Base-by-base conservation (phyloP, 2,888 invertebrate genomes). In the Mythimna albipuncta region DNA sequence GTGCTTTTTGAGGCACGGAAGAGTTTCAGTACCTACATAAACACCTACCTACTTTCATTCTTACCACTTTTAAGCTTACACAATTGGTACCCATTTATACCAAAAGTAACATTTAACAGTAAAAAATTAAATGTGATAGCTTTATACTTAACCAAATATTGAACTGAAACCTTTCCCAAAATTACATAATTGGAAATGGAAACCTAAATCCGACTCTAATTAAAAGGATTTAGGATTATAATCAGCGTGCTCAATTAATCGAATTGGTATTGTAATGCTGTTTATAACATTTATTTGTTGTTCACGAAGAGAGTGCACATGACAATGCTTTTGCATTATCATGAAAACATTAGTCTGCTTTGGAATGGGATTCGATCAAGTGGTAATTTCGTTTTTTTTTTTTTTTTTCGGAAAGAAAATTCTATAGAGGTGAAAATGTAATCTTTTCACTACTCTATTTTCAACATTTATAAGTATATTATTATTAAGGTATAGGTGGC, bases 151-250 rank as follows among this genome's bases (percentile, higher is more conserved):
- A 41, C 16, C 11, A 57, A 19, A 61, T 54, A 65, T 21, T 61
- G 13, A 19, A 55, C 41, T 19, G 19, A 59, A 47, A 41, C 44
- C n/a, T 19, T 16, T 35, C 2, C 2, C 10, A 21, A 26, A 55
- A 72, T 62, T 47, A 55, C 32, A 38, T 50, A 6, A 55, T 65
- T n/a, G 2, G 5, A 55, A 69, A 64, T 73, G 35, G 50, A 32
- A 63, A 63, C 52, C 65, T 73, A 66, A 65, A 73, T 69, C 41
- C 11, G 3, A 50, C 9, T 69, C 11, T 26, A 62, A 78, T 65
- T 50, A 50, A 65, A 63, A 44, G 41, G 62, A 35, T 64, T 67
- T 55, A 55, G 64, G 32, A 73, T 63, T 63, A 50, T 10, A 65
- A 1, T 65, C 10, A 19, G 50, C 21, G 10, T 62, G 52, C 13